phyloP scores from a whole-genome alignment of 2,797 vertebrate genomes.

The Mus minutoides region DNA sequence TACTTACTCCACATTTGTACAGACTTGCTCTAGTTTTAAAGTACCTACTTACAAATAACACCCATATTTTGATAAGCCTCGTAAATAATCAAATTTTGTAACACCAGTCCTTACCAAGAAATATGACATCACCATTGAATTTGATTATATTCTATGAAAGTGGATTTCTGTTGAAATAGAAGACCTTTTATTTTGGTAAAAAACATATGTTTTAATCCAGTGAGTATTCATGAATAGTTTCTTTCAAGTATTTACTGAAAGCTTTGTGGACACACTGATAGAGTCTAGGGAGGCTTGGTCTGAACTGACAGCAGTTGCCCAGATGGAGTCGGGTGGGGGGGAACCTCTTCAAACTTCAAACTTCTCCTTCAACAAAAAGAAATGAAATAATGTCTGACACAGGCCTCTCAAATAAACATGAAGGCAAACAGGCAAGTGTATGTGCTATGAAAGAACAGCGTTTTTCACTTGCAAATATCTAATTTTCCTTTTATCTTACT shows the following conservation, averaged over 20 bases:
- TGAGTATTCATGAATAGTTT: conserved; percentile 85
- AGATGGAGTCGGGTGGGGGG: too few species aligned
- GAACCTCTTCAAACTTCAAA: conserved; percentile 78
- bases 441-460: conserved; percentile 83
- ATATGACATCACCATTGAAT: neutral
- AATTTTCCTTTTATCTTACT: conserved; percentile 85
- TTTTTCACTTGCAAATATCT: conserved; percentile 90
- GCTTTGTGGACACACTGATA: conserved; percentile 84
- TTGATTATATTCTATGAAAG: neutral
- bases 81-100: conserved; percentile 59
- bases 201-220: conserved; percentile 88
- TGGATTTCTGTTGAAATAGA: conserved; percentile 55
- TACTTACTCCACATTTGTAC: neutral
- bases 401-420: conserved; percentile 86
- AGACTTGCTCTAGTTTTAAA: conserved; percentile 3
- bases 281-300: conserved; percentile 86
- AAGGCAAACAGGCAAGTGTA: conserved; percentile 91
- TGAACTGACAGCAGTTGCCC: conserved; percentile 87
- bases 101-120: conserved; percentile 6
- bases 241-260: conserved; percentile 86
- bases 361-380: conserved; percentile 83
- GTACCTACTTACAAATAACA: conserved; percentile 21
- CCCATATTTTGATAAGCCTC: conserved; percentile 57
- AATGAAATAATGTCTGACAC: conserved; percentile 83
- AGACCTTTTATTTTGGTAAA: conserved; percentile 54